Evolutionary conservation across 2,797 vertebrate genomes (phyloP).

Genomic region (Cirrhinus mrigala): DNA sequence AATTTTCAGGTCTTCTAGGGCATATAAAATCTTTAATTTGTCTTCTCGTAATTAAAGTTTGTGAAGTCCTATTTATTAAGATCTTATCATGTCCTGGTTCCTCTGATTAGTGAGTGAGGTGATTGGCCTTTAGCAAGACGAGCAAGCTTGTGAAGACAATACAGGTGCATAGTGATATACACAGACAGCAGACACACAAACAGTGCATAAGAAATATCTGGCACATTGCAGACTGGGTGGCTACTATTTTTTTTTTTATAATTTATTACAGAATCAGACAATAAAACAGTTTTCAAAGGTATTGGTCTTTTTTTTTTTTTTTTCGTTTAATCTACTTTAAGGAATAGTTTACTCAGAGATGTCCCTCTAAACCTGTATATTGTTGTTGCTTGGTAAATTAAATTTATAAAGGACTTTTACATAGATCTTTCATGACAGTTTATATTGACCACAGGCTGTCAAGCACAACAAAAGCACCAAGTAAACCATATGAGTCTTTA

Average conservation of each 20-base stretch:
- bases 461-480: background rate
- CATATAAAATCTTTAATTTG: background rate
- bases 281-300: background rate
- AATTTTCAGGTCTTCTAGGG: slow-evolving; percentile 13
- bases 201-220: slow-evolving; percentile 7
- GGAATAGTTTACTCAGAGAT: background rate
- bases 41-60: slow-evolving; percentile 8
- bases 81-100: background rate
- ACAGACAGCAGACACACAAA: slow-evolving; percentile 49
- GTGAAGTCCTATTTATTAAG: slow-evolving; percentile 2
- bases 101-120: background rate
- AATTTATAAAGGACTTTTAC: background rate
- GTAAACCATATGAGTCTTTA: background rate
- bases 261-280: background rate
- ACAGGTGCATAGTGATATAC: slow-evolving; percentile 50
- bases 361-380: background rate
- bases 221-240: background rate
- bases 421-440: background rate
- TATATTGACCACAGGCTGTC: background rate
- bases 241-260: background rate
- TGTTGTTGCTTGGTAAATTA: background rate
- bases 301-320: background rate
- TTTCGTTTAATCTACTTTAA: background rate
- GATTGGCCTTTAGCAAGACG: slow-evolving; percentile 17
- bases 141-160: slow-evolving; percentile 69